These are phyloP conservation scores for Mellilla xanthometata DNA, from an alignment of 2,888 invertebrate genomes.

Conservation along the genomic window DNA sequence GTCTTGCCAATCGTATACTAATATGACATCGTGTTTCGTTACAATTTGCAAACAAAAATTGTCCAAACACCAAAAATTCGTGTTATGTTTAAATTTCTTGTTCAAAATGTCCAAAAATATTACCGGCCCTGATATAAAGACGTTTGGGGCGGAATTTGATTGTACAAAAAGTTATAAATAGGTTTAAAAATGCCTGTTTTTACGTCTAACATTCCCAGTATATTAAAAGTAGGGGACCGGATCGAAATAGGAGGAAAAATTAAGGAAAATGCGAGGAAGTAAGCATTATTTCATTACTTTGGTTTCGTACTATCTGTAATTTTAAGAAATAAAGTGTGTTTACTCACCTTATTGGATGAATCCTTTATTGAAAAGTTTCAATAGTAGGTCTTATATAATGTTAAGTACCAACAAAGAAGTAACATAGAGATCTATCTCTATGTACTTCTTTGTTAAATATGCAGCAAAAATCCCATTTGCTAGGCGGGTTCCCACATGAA, in stretches of 20 bases:
- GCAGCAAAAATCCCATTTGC: no score
- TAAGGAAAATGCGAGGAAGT: slow-evolving; percentile 75
- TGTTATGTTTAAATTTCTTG: slow-evolving; percentile 69
- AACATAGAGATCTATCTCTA: no score
- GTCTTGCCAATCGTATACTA: not conserved
- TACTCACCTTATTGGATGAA: no score
- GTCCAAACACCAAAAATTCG: slow-evolving; percentile 37
- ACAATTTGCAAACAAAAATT: slow-evolving; percentile 7
- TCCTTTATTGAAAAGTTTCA: no score
- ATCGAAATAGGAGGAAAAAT: slow-evolving; percentile 78
- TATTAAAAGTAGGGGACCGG: slow-evolving; percentile 68
- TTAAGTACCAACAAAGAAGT: no score
- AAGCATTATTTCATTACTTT: slow-evolving; percentile 40
- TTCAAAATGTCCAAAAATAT: slow-evolving; percentile 67
- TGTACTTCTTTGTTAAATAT: no score
- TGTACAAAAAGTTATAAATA: slow-evolving; percentile 20
- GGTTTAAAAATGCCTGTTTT: slow-evolving; percentile 67
- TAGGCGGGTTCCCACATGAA: no score
- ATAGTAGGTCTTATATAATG: no score
- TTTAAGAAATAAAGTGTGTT: no score
- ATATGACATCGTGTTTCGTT: not conserved
- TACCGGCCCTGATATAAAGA: slow-evolving; percentile 49
- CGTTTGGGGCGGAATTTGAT: slow-evolving; percentile 39
- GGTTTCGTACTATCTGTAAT: no score
- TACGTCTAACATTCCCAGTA: slow-evolving; percentile 67